Conservation (phyloP, 2,888 invertebrate genomes). For the Aspidiotus destructor region DNA sequence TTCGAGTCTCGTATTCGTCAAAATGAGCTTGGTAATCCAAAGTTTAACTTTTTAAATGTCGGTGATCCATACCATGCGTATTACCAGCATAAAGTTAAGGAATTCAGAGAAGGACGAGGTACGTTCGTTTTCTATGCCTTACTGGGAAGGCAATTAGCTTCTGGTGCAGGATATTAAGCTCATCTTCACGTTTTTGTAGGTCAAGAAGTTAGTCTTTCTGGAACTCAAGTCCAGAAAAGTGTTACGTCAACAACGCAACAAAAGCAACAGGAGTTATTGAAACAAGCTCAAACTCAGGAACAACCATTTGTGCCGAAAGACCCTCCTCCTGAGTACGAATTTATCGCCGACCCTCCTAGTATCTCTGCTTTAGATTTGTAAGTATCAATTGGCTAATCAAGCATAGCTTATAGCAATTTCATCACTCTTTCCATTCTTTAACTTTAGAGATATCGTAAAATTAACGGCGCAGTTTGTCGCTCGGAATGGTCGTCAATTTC, state of each 20-base stretch:
- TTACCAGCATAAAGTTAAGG: conserved; percentile 95
- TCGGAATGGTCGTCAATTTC: conserved; percentile 92
- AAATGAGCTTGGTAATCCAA: conserved; percentile 95
- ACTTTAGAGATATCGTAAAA: conserved; percentile 82
- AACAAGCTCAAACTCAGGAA: conserved; percentile 55
- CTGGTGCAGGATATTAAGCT: background rate
- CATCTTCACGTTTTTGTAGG: background rate
- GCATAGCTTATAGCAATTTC: background rate
- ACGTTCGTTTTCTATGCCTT: conserved; percentile 39
- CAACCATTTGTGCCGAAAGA: conserved; percentile 83
- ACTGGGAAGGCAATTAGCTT: background rate
- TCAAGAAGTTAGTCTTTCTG: conserved; percentile 17
- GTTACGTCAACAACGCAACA: conserved; percentile 53
- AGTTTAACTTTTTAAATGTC: conserved; percentile 93
- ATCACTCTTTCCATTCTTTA: conserved; percentile 37
- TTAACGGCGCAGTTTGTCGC: conserved; percentile 98
- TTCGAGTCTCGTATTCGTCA: conserved; percentile 96
- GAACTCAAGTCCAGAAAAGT: conserved; percentile 35
- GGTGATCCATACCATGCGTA: conserved; percentile 99
- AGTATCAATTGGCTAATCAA: conserved; percentile 40
- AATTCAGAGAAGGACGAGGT: conserved; percentile 82
- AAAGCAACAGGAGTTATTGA: conserved; percentile 76
- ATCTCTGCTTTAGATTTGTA: conserved; percentile 93
- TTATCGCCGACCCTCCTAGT: conserved; percentile 93
- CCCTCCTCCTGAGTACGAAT: conserved; percentile 85